Conservation (phyloP, 2,113 vertebrate genomes). For the Cavia porcellus region DNA sequence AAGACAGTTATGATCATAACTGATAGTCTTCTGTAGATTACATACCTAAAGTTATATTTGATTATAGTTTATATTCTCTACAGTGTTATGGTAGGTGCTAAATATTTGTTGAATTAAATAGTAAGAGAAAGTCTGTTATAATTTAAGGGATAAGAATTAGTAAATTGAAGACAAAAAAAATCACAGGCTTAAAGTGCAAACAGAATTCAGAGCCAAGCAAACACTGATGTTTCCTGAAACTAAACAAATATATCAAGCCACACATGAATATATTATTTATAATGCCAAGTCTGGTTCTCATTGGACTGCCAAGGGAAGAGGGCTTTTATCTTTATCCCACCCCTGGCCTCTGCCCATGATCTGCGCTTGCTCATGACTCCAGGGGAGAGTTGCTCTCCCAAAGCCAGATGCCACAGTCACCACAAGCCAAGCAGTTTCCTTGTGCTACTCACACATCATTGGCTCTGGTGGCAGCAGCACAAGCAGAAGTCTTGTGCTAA, state of each 20-base stretch:
- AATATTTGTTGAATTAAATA: slow-evolving; percentile 34
- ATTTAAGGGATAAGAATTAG: slow-evolving; percentile 29
- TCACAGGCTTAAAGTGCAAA: slow-evolving; percentile 55
- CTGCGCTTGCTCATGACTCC: slow-evolving; percentile 55
- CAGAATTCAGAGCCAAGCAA: slow-evolving; percentile 69
- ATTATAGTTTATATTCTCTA: slow-evolving; percentile 50
- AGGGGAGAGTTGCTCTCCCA: slow-evolving; percentile 56
- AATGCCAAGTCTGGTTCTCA: slow-evolving; percentile 61
- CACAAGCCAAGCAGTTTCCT: slow-evolving; percentile 50
- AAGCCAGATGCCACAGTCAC: slow-evolving; percentile 62
- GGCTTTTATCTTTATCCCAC: slow-evolving; percentile 68
- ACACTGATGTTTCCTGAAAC: slow-evolving; percentile 62
- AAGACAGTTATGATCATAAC: neutral
- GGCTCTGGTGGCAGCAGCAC: neutral
- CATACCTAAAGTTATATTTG: neutral
- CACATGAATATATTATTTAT: slow-evolving; percentile 73
- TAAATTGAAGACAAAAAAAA: slow-evolving; percentile 58
- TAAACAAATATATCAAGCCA: slow-evolving; percentile 70
- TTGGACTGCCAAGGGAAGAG: slow-evolving; percentile 43
- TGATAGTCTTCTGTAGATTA: neutral
- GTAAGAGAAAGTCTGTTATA: slow-evolving; percentile 35
- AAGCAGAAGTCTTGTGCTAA: slow-evolving; percentile 24
- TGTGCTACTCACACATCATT: neutral
- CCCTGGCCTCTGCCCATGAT: slow-evolving; percentile 66
- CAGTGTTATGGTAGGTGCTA: neutral